Evolutionary conservation across 2,888 invertebrate species (phyloP).

Genomic region (Trichogramma dendrolimi): DNA sequence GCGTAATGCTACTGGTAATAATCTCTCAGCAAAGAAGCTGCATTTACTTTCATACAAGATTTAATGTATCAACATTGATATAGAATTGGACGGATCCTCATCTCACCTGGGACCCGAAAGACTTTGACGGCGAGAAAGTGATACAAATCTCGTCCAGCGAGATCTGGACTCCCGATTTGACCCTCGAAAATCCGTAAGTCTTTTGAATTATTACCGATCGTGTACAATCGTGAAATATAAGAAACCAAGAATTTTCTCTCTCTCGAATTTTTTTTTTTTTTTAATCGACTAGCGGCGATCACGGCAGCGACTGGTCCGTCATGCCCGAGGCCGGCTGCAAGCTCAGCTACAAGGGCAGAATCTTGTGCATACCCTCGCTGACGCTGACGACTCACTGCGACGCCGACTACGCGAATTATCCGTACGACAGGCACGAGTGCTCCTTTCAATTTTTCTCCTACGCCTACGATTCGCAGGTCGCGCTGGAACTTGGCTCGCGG

Average conservation of each 20-base stretch:
- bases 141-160: slow-evolving; percentile 61
- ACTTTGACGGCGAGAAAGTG: slow-evolving; percentile 61
- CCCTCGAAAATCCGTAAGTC: slow-evolving; percentile 64
- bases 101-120: slow-evolving; percentile 66
- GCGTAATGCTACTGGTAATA: neutral
- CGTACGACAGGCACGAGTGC: slow-evolving; percentile 65
- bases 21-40: too few relatives aligned
- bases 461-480: slow-evolving; percentile 61
- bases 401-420: slow-evolving; percentile 60
- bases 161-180: slow-evolving; percentile 73
- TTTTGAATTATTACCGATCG: slow-evolving; percentile 3
- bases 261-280: neutral
- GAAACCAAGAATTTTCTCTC: neutral
- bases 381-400: slow-evolving; percentile 58
- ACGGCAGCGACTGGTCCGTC: slow-evolving; percentile 17
- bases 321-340: slow-evolving; percentile 52
- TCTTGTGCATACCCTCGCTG: slow-evolving; percentile 59
- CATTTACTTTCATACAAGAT: neutral
- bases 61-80: neutral
- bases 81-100: slow-evolving; percentile 68
- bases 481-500: too few relatives aligned
- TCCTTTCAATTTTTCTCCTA: slow-evolving; percentile 62
- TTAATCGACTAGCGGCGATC: slow-evolving; percentile 20
- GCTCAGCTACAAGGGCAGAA: slow-evolving; percentile 55
- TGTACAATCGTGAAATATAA: neutral